A percentile compares a stretch with the other conserved stretches of the same genome.
phyloP scores from a whole-genome alignment of 2,113 vertebrate species.

The Dipodomys merriami region DNA sequence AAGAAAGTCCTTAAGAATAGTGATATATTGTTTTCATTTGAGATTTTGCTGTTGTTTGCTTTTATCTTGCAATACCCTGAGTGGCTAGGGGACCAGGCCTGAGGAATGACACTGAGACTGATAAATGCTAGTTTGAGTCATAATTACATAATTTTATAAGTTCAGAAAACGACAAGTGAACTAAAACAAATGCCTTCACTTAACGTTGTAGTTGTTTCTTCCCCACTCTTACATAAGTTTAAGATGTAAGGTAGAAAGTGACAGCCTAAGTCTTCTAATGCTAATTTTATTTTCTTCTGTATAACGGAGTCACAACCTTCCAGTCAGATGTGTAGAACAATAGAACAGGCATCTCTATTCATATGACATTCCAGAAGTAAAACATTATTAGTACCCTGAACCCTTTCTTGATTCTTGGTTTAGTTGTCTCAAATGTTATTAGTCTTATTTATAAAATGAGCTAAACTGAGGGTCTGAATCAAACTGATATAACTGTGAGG shows the following conservation, averaged over 20 bases:
- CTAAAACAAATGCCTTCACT: conserved; percentile 29
- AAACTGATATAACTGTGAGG: neutral
- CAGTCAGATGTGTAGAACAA: neutral
- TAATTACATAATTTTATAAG: conserved; percentile 46
- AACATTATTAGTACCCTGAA: neutral
- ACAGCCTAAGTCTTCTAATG: conserved; percentile 14
- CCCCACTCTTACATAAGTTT: neutral
- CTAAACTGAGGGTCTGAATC: neutral
- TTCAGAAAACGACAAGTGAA: neutral
- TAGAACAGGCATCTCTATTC: neutral
- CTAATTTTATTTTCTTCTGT: conserved; percentile 46
- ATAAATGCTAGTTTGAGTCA: neutral
- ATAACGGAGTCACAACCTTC: conserved; percentile 8
- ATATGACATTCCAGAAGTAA: neutral
- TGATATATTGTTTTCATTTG: neutral
- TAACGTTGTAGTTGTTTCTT: neutral
- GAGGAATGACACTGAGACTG: neutral
- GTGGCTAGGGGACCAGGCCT: neutral
- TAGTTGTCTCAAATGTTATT: conserved; percentile 9
- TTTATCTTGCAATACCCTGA: conserved; percentile 1
- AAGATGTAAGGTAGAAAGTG: conserved; percentile 15
- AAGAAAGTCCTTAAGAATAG: neutral
- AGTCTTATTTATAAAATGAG: conserved; percentile 51
- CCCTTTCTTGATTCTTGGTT: conserved; percentile 19
- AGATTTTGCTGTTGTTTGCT: conserved; percentile 9